phyloP scores from a whole-genome alignment of 2,888 invertebrate genomes.

The Baccha elongata region DNA sequence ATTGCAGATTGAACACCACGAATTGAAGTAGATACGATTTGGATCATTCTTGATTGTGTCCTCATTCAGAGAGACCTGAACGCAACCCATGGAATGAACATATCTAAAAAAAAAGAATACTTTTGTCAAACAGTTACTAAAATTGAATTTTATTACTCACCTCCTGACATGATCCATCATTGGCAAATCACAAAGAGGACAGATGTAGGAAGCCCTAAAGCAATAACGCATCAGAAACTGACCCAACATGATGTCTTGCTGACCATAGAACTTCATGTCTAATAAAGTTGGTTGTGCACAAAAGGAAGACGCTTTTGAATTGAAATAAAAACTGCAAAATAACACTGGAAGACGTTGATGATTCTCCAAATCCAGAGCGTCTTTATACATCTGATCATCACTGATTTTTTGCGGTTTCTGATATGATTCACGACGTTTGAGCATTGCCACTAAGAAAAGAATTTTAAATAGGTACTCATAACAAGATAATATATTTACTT shows the following conservation, averaged over 20 bases:
- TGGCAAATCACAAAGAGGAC: conserved; percentile 90
- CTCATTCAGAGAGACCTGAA: conserved; percentile 86
- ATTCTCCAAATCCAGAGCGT: conserved; percentile 90
- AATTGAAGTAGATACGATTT: conserved; percentile 80
- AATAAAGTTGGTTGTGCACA: conserved; percentile 81
- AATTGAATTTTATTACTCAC: conserved; percentile 76
- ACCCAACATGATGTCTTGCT: conserved; percentile 97
- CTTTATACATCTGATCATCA: conserved; percentile 82
- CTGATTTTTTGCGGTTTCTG: conserved; percentile 79
- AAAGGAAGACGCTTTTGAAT: conserved; percentile 81
- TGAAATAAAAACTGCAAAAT: conserved; percentile 88
- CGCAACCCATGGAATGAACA: conserved; percentile 94
- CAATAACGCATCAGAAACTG: conserved; percentile 97
- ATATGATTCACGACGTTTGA: conserved; percentile 77
- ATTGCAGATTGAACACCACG: conserved; percentile 81
- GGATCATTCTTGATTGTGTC: conserved; percentile 79
- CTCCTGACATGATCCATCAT: conserved; percentile 94
- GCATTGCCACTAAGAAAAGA: conserved; percentile 77
- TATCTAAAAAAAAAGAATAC: no score
- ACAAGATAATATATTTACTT: conserved; percentile 76
- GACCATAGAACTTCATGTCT: conserved; percentile 96
- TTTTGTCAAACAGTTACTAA: no score
- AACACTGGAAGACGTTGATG: conserved; percentile 94
- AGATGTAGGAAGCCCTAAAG: conserved; percentile 92
- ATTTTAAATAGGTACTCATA: background rate